Percentiles rank a stretch among this genome's conserved stretches.
phyloP scores from a whole-genome alignment of 2,113 vertebrate species.

The Serilophus lunatus region DNA sequence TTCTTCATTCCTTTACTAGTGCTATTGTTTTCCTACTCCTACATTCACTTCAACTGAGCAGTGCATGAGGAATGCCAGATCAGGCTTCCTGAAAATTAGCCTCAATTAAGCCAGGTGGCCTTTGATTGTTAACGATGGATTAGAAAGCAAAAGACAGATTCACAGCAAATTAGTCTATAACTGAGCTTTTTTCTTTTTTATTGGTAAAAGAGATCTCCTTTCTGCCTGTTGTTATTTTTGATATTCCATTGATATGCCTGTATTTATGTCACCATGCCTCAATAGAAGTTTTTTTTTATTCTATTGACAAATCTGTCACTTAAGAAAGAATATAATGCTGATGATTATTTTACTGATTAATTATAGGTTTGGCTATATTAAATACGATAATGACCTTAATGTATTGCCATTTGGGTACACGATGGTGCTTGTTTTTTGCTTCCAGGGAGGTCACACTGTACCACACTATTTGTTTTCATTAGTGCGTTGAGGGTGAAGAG shows the following conservation, averaged over 20 bases:
- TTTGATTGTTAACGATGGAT: slow-evolving; percentile 18
- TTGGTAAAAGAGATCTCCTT: neutral
- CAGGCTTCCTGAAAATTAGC: slow-evolving; percentile 20
- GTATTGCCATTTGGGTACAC: neutral
- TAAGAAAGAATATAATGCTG: neutral
- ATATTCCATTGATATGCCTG: neutral
- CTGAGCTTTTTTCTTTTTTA: neutral
- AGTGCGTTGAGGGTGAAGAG: neutral
- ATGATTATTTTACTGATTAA: neutral
- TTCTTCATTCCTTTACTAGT: neutral
- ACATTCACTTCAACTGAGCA: neutral
- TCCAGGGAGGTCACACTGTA: neutral
- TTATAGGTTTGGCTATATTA: neutral
- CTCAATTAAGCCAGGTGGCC: slow-evolving; percentile 14
- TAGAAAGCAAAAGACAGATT: slow-evolving; percentile 41
- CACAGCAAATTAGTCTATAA: neutral
- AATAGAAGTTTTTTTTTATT: neutral
- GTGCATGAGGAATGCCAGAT: neutral
- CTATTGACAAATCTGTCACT: neutral
- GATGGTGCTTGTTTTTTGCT: neutral
- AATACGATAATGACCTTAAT: neutral
- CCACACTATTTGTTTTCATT: neutral
- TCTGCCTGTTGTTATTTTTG: neutral
- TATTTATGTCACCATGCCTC: neutral
- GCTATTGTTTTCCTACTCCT: neutral